These are phyloP conservation scores for Phodopus roborovskii DNA, from an alignment of 2,113 vertebrate species.

Conservation along the genomic window DNA sequence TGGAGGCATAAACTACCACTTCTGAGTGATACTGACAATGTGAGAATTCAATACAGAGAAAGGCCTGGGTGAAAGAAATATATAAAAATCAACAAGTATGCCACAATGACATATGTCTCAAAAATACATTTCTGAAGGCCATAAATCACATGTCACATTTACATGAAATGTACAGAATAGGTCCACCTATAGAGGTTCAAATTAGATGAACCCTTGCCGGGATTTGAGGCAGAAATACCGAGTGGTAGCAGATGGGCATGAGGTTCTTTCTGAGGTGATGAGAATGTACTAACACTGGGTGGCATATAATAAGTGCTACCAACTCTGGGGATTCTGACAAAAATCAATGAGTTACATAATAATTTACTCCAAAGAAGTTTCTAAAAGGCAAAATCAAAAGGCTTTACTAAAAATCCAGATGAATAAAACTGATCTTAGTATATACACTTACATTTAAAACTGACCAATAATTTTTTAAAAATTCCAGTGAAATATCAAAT, in stretches of 20 bases:
- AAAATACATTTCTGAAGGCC: neutral
- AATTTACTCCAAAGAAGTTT: constrained; percentile 6
- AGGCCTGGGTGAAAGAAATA: constrained; percentile 87
- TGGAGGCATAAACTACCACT: constrained; percentile 90
- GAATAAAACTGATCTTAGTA: constrained; percentile 16
- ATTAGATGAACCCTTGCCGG: neutral
- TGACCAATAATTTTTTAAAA: neutral
- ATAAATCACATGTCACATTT: neutral
- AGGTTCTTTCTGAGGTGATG: neutral
- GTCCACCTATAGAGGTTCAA: neutral
- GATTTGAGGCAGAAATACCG: neutral
- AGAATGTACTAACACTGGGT: constrained; percentile 11
- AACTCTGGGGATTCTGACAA: constrained; percentile 14
- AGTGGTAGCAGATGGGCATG: neutral
- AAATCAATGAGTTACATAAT: neutral
- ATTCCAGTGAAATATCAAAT: constrained; percentile 30
- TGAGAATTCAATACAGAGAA: constrained; percentile 94
- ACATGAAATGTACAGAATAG: constrained; percentile 11
- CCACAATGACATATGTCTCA: constrained; percentile 1
- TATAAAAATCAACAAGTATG: neutral
- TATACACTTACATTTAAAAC: constrained; percentile 53
- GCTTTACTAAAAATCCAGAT: constrained; percentile 17
- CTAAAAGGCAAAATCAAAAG: constrained; percentile 17
- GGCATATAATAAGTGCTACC: neutral
- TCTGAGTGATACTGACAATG: constrained; percentile 96